Evolutionary conservation across 2,888 invertebrate genomes (phyloP).

Genomic region (Heliconius charithonia): DNA sequence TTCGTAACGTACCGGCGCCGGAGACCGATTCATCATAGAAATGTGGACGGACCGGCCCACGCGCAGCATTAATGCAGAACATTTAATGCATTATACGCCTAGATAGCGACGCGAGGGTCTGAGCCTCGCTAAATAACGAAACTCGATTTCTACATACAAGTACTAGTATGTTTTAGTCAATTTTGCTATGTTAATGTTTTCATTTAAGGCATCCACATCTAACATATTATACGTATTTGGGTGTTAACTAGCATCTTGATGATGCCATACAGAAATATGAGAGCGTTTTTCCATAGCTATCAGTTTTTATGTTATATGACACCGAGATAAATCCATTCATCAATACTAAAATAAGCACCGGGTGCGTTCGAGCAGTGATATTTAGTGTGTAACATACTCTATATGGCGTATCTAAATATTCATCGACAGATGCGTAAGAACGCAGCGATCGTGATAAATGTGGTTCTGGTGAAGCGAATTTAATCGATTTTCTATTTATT

Average conservation of each 20-base stretch:
- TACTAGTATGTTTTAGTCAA: slow-evolving; percentile 30
- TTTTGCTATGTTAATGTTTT: slow-evolving; percentile 48
- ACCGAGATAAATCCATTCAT: slow-evolving; percentile 44
- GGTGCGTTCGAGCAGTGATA: slow-evolving; percentile 38
- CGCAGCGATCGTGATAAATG: slow-evolving; percentile 61
- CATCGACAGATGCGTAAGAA: slow-evolving; percentile 58
- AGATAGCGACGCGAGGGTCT: slow-evolving; percentile 46
- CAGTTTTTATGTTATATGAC: slow-evolving; percentile 39
- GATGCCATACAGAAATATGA: slow-evolving; percentile 7
- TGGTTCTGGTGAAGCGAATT: slow-evolving; percentile 50
- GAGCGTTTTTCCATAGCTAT: neutral
- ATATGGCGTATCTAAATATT: slow-evolving; percentile 60
- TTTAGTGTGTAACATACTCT: slow-evolving; percentile 56
- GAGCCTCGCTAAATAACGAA: slow-evolving; percentile 50
- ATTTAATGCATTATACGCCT: slow-evolving; percentile 63
- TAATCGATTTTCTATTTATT: slow-evolving; percentile 50
- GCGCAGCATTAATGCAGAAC: slow-evolving; percentile 65
- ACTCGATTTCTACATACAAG: slow-evolving; percentile 46
- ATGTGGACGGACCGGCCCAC: slow-evolving; percentile 80
- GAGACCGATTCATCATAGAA: slow-evolving; percentile 80
- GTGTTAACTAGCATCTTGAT: slow-evolving; percentile 29
- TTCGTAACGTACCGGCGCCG: slow-evolving; percentile 73
- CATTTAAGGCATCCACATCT: slow-evolving; percentile 44
- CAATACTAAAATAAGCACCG: slow-evolving; percentile 38
- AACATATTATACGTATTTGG: slow-evolving; percentile 45